phyloP scores from a whole-genome alignment of 2,888 invertebrate species.

The Chironomus riparius region DNA sequence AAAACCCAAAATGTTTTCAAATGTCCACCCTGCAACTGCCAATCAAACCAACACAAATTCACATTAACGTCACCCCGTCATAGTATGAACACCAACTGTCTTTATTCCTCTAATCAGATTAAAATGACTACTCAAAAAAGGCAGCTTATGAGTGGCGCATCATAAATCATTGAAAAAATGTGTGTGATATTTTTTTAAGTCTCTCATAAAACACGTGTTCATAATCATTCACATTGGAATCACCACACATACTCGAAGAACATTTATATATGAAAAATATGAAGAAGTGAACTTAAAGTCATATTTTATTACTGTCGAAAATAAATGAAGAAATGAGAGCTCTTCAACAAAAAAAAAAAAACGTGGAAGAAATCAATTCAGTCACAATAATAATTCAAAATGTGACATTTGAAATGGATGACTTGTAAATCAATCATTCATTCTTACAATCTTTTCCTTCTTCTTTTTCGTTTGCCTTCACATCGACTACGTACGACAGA shows the following conservation, averaged over 20 bases:
- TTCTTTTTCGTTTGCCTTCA: not conserved
- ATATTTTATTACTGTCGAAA: no score
- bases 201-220: not conserved
- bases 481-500: not conserved
- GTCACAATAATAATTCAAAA: slow-evolving; percentile 22
- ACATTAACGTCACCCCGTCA: no score
- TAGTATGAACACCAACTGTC: no score
- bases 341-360: not conserved
- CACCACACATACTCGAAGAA: not conserved
- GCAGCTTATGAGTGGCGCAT: not conserved
- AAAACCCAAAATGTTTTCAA: no score
- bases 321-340: not conserved
- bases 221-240: not conserved
- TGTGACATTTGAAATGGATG: slow-evolving; percentile 20
- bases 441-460: not conserved
- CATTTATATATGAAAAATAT: no score
- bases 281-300: no score
- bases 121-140: not conserved
- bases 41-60: no score
- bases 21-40: no score
- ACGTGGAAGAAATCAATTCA: slow-evolving; percentile 16
- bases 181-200: not conserved
- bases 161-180: not conserved
- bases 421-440: slow-evolving; percentile 22
- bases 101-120: no score